Base-by-base conservation (phyloP, 2,113 vertebrate species). In the Dipodomys ordii region DNA sequence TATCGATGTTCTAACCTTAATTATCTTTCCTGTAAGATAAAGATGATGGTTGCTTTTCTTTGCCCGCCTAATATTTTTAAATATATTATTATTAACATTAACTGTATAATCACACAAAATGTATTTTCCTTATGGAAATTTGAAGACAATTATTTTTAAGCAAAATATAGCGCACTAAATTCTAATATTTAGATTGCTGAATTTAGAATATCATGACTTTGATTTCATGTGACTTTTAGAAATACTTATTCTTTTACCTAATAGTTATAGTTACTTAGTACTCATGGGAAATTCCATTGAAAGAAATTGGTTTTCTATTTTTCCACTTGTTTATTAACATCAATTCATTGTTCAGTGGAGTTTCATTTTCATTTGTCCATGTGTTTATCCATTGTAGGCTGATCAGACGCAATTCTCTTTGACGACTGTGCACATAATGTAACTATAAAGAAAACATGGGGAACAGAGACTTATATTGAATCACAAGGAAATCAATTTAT, bases 151-250 rank as follows among this genome's bases (percentile, higher is more conserved):
- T 32, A n/a, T n/a, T 81, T 39, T 72, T 81, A n/a, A 64, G 13
- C 11, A 91, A 88, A 65, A 64, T 49, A 49, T 74, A 44, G 6
- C 5, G 22, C 80, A 10, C 0, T 69, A 49, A 86, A 86, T 79
- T 90, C 18, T 82, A 78, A 74, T 62, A 12, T 83, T 78, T 68
- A 93, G 15, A 78, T 6, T 69, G 1, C 44, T 77, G 22, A 39
- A 19, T 64, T 88, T 77, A 91, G 20, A 57, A 86, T 88, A 39
- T 72, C 8, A 92, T 68, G 32, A 88, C 15, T 11, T 91, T 92
- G 7, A 74, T 71, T 93, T 73, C 65, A 2, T 68, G 60, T 88
- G 73, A 88, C 2, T 85, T 92, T 3, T 76, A 46, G 83, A 95
- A 88, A 80, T 8, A 67, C 79, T 93, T 23, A 16, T 76, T 71